phyloP scores from a whole-genome alignment of 1,140 invertebrate genomes.

The Drosophila guanche region DNA sequence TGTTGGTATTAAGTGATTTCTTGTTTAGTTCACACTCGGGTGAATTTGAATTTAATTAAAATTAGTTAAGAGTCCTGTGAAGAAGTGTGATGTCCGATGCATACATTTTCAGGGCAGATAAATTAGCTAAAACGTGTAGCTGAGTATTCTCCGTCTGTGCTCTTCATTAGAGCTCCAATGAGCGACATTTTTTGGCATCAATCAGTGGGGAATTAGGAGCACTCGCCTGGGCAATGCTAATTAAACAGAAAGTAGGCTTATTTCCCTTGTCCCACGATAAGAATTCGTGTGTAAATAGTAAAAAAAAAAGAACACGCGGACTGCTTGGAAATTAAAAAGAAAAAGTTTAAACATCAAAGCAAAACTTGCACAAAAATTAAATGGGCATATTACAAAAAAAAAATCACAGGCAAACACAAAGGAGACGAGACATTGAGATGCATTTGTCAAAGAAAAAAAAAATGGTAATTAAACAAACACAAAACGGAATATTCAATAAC shows the following conservation, averaged over 20 bases:
- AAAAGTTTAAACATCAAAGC: slow-evolving; percentile 78
- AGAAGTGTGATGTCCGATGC: neutral
- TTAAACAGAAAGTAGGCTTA: slow-evolving; percentile 70
- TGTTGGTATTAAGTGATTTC: slow-evolving; percentile 79
- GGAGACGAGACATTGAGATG: slow-evolving; percentile 40
- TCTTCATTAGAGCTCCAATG: neutral
- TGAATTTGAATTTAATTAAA: slow-evolving; percentile 59
- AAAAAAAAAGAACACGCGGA: slow-evolving; percentile 16
- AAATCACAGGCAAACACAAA: slow-evolving; percentile 50
- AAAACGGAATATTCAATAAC: slow-evolving; percentile 80
- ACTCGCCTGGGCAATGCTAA: slow-evolving; percentile 53
- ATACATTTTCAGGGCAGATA: no score
- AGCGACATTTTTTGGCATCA: neutral
- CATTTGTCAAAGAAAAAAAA: slow-evolving; percentile 72
- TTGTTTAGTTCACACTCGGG: slow-evolving; percentile 68
- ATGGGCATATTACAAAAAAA: slow-evolving; percentile 72
- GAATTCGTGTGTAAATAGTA: slow-evolving; percentile 49
- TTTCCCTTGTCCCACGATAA: slow-evolving; percentile 15
- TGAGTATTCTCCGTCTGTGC: neutral
- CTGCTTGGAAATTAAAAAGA: slow-evolving; percentile 53
- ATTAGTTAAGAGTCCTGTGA: slow-evolving; percentile 5
- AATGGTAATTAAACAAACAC: slow-evolving; percentile 80
- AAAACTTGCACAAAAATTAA: slow-evolving; percentile 71
- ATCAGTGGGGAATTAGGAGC: slow-evolving; percentile 28
- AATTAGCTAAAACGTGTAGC: no score